These are phyloP conservation scores for Gambusia affinis DNA, from an alignment of 2,113 vertebrate species.

Conservation along the genomic window DNA sequence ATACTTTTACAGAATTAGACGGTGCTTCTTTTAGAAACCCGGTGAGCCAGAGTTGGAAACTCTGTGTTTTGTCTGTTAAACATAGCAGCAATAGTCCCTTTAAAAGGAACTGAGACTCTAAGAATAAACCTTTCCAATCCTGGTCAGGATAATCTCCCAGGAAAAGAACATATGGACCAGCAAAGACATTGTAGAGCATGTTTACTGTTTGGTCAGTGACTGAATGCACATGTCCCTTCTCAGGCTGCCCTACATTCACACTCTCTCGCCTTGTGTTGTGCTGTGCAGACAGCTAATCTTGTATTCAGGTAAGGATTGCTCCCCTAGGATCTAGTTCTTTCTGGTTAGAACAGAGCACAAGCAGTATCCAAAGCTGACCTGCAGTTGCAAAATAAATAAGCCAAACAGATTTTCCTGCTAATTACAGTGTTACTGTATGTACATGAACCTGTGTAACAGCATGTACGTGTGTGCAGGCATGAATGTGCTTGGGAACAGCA, in stretches of 20 bases:
- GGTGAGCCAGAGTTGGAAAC: slow-evolving; percentile 59
- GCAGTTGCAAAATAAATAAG: slow-evolving; percentile 22
- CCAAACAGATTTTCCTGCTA: background rate
- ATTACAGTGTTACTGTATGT: background rate
- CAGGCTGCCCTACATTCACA: slow-evolving; percentile 57
- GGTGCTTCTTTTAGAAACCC: slow-evolving; percentile 53
- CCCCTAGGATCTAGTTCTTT: slow-evolving; percentile 39
- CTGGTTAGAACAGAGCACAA: slow-evolving; percentile 28
- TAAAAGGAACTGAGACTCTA: slow-evolving; percentile 53
- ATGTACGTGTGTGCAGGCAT: background rate
- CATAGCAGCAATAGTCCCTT: slow-evolving; percentile 59
- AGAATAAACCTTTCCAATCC: slow-evolving; percentile 64
- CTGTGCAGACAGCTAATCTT: slow-evolving; percentile 55
- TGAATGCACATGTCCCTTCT: slow-evolving; percentile 47
- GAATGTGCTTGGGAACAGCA: background rate
- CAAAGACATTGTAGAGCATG: slow-evolving; percentile 50
- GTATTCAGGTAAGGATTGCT: slow-evolving; percentile 46
- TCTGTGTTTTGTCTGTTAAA: slow-evolving; percentile 35
- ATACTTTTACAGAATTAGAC: slow-evolving; percentile 31
- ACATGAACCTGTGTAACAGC: background rate
- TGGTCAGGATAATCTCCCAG: slow-evolving; percentile 22
- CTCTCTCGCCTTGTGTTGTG: slow-evolving; percentile 20
- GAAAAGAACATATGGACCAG: slow-evolving; percentile 36
- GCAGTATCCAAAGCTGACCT: slow-evolving; percentile 27
- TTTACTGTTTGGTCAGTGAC: slow-evolving; percentile 62